Conservation (phyloP, 2,888 invertebrate species). For the Limulus polyphemus region DNA sequence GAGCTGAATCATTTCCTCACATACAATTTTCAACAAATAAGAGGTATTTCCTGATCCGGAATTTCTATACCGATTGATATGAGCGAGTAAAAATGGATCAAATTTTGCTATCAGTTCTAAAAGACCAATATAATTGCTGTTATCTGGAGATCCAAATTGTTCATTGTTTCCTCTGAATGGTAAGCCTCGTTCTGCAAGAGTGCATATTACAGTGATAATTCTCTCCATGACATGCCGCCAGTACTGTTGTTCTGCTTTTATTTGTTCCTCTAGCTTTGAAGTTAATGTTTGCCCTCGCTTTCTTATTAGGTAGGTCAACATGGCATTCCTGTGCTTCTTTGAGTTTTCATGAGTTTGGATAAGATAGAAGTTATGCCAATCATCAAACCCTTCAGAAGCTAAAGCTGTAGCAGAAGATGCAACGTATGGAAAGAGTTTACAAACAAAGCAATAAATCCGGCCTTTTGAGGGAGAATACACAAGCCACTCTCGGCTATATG, state of each 20-base stretch:
- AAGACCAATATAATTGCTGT: conserved; percentile 32
- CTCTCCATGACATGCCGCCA: conserved; percentile 1
- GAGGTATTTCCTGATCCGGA: conserved; percentile 29
- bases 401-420: too few species aligned
- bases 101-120: conserved; percentile 31
- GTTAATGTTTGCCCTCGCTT: too few species aligned
- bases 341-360: too few species aligned
- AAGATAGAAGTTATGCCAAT: too few species aligned
- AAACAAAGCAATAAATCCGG: too few species aligned
- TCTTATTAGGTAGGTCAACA: too few species aligned
- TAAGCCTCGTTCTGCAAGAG: conserved; percentile 27
- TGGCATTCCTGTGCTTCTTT: too few species aligned
- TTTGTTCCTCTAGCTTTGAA: too few species aligned
- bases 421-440: too few species aligned
- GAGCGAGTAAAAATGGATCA: conserved; percentile 29
- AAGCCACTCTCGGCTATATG: too few species aligned
- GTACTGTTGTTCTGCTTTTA: neutral
- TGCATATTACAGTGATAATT: conserved; percentile 12
- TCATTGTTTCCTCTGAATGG: conserved; percentile 30
- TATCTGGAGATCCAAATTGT: conserved; percentile 26
- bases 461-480: too few species aligned
- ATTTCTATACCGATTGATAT: conserved; percentile 29
- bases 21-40: conserved; percentile 30
- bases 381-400: too few species aligned
- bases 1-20: conserved; percentile 30